Conservation (phyloP, 2,888 invertebrate species). For the Entomobrya proxima region DNA sequence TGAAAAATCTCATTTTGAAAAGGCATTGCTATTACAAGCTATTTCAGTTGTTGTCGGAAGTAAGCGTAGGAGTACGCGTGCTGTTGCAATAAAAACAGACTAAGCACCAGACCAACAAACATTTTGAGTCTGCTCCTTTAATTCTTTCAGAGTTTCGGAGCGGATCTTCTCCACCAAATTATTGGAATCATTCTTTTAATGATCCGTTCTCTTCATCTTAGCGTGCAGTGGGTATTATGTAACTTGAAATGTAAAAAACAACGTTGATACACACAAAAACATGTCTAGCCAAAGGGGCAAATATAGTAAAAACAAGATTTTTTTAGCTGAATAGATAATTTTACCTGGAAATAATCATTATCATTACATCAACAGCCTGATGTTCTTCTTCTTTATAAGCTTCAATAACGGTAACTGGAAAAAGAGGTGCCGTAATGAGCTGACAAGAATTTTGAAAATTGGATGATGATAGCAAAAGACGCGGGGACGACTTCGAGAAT, state of each 20-base stretch:
- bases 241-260: not conserved
- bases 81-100: too few relatives aligned
- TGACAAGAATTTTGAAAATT: not conserved
- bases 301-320: not conserved
- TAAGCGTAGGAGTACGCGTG: too few relatives aligned
- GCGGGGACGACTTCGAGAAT: not conserved
- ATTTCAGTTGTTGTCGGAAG: not conserved
- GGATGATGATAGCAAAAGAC: not conserved
- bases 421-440: not conserved
- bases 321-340: not conserved
- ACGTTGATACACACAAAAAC: not conserved
- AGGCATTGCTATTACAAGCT: conserved; percentile 24
- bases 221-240: not conserved
- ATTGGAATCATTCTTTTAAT: conserved; percentile 44
- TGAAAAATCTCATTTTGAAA: conserved; percentile 45
- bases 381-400: not conserved
- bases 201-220: not conserved
- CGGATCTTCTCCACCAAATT: conserved; percentile 31
- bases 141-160: conserved; percentile 41
- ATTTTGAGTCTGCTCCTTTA: not conserved
- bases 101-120: too few relatives aligned
- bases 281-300: not conserved
- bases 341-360: not conserved
- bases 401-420: not conserved
- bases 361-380: not conserved